Evolutionary conservation across 2,113 vertebrate genomes (phyloP), one percentile per base, ranked within the genome.

Genomic region (Scomber colias): DNA sequence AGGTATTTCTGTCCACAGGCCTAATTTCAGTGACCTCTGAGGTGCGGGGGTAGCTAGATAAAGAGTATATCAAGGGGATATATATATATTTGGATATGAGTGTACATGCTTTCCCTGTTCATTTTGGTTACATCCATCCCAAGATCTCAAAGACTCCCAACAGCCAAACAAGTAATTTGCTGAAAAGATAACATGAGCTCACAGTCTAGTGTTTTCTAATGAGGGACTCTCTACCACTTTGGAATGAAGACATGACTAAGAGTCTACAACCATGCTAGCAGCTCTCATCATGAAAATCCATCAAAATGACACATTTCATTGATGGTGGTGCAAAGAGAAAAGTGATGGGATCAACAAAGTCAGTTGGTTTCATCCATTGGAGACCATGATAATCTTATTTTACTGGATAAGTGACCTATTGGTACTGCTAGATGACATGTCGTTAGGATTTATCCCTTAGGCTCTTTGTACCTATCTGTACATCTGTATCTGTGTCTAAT

Each of bases 1-100:
- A 85, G 77, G 66, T 90, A 88, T 92, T 90, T 89, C 71, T 71
- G 82, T 89, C 79, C 77, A 17, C 56, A 4, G 85, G 77, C 84
- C 70, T 78, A 24, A 69, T 85, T 89, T 69, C 44, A 3, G 15
- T 87, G 88, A 90, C 89, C 91, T 82, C 85, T 48, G 65, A 60
- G 50, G 63, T 67, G 69, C 16, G 46, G 12, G 21, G 56, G 45
- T 7, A 61, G 74, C 19, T 5, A 1, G 40, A 51, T 55, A 54
- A 61, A 21, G 31, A 66, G 24, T 40, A 3, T 17, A 35, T 9
- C 15, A 0, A 17, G 30, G 21, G 3, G 31, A 40, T 81, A 21
- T 77, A 63, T 81, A 63, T 80, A 17, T 5, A 13, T 81, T 66
- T 71, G 46, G 59, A 19, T 8, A 3, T 61, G 60, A 54, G 30